phyloP scores from a whole-genome alignment of 23 tunicate genomes.

The Trididemnum clinides region DNA sequence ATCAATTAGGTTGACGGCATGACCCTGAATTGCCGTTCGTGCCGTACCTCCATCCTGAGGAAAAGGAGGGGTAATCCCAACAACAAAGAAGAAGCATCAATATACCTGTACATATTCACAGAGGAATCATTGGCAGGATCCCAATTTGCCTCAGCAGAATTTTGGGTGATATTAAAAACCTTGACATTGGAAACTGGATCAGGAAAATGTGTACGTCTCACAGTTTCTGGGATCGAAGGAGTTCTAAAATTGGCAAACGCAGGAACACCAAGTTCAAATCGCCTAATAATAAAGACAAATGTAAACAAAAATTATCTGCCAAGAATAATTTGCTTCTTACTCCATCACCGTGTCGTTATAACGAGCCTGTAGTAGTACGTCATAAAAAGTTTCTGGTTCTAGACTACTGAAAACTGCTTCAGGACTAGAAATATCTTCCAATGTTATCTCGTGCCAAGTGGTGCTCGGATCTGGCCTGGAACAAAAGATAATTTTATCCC shows the following conservation, averaged over 20 bases:
- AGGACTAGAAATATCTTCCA: background rate
- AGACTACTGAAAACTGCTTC: background rate
- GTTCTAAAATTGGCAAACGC: slow-evolving; percentile 34
- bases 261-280: slow-evolving; percentile 35
- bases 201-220: background rate
- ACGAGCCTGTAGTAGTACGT: slow-evolving; percentile 10
- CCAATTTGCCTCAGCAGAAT: slow-evolving; percentile 30
- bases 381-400: slow-evolving; percentile 41
- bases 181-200: slow-evolving; percentile 19
- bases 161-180: slow-evolving; percentile 2
- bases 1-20: no score
- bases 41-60: no score
- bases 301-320: no score
- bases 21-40: no score
- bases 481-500: no score
- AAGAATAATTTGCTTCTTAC: no score
- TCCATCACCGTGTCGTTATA: slow-evolving; percentile 30
- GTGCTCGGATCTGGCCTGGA: background rate
- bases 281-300: background rate
- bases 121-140: slow-evolving; percentile 35
- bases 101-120: slow-evolving; percentile 45
- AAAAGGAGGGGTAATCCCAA: no score
- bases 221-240: background rate
- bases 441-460: background rate
- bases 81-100: no score